phyloP scores from a whole-genome alignment of 1,140 invertebrate species.

The Drosophila lacteicornis region DNA sequence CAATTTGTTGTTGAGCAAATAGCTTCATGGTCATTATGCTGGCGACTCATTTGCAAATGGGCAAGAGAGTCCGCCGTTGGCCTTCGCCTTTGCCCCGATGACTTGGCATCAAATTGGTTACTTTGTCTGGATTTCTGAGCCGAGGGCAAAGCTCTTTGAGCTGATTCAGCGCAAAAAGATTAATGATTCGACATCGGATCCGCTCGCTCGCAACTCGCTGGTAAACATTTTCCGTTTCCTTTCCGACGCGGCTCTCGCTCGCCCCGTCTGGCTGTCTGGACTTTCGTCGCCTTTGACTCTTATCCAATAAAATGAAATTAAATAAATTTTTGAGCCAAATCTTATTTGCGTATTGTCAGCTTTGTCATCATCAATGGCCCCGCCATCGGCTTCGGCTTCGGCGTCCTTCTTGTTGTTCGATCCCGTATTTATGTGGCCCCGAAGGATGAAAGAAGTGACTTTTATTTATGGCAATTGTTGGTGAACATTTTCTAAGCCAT shows the following conservation, averaged over 20 bases:
- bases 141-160: slow-evolving; percentile 51
- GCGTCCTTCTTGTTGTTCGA: slow-evolving; percentile 38
- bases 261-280: slow-evolving; percentile 44
- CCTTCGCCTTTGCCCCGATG: slow-evolving; percentile 53
- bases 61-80: slow-evolving; percentile 41
- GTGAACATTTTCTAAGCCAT: slow-evolving; percentile 80
- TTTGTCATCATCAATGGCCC: slow-evolving; percentile 51
- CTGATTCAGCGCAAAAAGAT: slow-evolving; percentile 81
- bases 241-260: slow-evolving; percentile 12
- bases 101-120: slow-evolving; percentile 72
- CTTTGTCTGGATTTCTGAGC: slow-evolving; percentile 43
- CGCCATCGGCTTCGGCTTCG: background rate
- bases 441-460: slow-evolving; percentile 20
- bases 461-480: slow-evolving; percentile 78
- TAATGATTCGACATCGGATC: slow-evolving; percentile 71
- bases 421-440: slow-evolving; percentile 60
- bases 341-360: slow-evolving; percentile 80
- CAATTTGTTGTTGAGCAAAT: slow-evolving; percentile 68
- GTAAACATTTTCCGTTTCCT: slow-evolving; percentile 51
- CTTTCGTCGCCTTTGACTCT: slow-evolving; percentile 66
- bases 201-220: slow-evolving; percentile 47
- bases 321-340: slow-evolving; percentile 82
- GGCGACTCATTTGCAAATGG: slow-evolving; percentile 77
- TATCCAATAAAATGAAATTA: slow-evolving; percentile 78
- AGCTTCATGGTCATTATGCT: slow-evolving; percentile 62